Evolutionary conservation across 2,113 vertebrate species (phyloP).

Genomic region (Grus americana): DNA sequence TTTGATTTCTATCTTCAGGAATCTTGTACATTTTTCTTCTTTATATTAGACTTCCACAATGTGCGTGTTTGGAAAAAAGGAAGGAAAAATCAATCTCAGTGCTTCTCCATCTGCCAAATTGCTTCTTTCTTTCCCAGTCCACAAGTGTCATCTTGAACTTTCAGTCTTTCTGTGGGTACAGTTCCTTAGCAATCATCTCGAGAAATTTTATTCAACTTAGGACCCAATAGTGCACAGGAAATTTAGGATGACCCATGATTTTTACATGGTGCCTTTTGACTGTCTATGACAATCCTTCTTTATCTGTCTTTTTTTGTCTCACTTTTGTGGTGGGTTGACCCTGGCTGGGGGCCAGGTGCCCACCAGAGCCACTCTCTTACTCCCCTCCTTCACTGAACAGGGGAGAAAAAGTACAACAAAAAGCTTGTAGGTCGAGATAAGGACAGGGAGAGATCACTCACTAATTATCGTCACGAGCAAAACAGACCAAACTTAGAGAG

Average conservation of each 20-base stretch:
- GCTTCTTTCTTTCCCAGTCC: not conserved
- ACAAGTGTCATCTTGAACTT: not conserved
- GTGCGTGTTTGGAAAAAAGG: not conserved
- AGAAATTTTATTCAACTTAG: not conserved
- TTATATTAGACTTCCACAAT: not conserved
- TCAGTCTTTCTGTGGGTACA: not conserved
- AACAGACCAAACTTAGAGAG: too few relatives aligned
- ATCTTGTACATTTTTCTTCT: not conserved
- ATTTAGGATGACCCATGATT: not conserved
- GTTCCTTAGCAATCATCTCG: not conserved
- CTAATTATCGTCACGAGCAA: too few relatives aligned
- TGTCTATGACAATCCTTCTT: not conserved
- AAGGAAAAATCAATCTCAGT: not conserved
- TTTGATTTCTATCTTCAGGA: accelerated
- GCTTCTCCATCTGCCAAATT: not conserved
- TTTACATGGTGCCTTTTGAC: not conserved
- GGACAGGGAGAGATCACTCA: too few relatives aligned
- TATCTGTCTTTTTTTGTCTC: not conserved
- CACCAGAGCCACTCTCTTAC: too few relatives aligned
- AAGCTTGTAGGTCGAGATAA: too few relatives aligned
- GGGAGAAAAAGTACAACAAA: too few relatives aligned
- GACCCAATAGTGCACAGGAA: not conserved
- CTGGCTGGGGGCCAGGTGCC: too few relatives aligned
- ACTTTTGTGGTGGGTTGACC: too few relatives aligned
- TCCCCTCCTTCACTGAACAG: too few relatives aligned